Conservation (phyloP, 2,888 invertebrate species). For the Choreutis nemorana region DNA sequence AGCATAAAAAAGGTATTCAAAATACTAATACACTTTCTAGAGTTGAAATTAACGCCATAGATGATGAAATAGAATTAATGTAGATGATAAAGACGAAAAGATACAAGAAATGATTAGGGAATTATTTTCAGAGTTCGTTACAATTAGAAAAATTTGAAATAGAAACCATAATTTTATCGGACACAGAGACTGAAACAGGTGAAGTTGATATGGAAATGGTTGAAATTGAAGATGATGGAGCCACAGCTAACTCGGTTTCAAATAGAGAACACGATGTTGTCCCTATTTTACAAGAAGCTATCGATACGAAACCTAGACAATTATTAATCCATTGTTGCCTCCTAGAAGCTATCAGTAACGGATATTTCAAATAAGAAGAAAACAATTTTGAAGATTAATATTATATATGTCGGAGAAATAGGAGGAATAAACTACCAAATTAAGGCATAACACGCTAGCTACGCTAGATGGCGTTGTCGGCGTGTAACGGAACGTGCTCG, state of each 20-base stretch:
- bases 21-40: slow-evolving; percentile 13
- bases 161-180: background rate
- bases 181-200: background rate
- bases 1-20: slow-evolving; percentile 11
- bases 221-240: background rate
- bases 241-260: slow-evolving; percentile 2
- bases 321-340: background rate
- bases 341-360: no score
- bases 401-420: no score
- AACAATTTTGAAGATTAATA: no score
- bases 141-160: background rate
- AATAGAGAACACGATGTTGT: slow-evolving; percentile 2
- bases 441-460: no score
- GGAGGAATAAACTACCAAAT: no score
- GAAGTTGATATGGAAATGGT: background rate
- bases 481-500: no score
- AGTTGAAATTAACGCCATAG: background rate
- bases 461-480: no score
- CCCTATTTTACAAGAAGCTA: slow-evolving; percentile 2
- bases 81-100: background rate
- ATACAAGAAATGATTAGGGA: no score
- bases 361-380: no score
- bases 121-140: no score
- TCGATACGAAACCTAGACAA: slow-evolving; percentile 3
- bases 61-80: slow-evolving; percentile 2